phyloP scores from a whole-genome alignment of 2,113 vertebrate genomes.

The Phocoena sinus region DNA sequence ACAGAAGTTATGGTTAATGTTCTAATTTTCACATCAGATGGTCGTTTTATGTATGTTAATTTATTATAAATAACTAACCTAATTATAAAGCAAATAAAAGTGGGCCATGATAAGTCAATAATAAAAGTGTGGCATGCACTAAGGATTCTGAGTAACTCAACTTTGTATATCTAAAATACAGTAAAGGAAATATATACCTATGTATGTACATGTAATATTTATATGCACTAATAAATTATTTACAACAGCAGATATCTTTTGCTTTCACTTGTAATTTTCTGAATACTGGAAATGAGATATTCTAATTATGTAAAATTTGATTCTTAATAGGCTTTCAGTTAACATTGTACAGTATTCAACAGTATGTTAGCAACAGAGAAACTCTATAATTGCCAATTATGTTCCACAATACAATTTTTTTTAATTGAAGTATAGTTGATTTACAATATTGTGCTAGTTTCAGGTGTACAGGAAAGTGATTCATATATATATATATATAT shows the following conservation, averaged over 20 bases:
- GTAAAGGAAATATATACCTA: background rate
- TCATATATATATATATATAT: background rate
- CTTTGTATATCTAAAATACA: background rate
- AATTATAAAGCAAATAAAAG: background rate
- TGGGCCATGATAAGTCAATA: background rate
- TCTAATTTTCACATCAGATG: background rate
- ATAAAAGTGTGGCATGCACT: background rate
- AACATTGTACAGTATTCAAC: background rate
- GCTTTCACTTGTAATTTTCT: slow-evolving; percentile 15
- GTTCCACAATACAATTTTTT: background rate
- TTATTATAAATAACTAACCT: background rate
- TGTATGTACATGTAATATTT: background rate
- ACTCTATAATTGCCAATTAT: background rate
- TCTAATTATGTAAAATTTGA: background rate
- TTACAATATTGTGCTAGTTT: background rate
- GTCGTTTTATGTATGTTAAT: background rate
- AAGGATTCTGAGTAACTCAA: background rate
- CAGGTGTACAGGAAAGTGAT: background rate
- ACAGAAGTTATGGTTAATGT: background rate
- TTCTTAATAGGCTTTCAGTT: background rate
- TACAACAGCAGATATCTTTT: background rate
- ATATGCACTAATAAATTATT: background rate
- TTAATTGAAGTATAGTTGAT: background rate
- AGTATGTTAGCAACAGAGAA: background rate
- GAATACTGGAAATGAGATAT: background rate